Base-by-base conservation (phyloP, 53 echinoderm and acorn worm species). In the Temnopleurus reevesii region DNA sequence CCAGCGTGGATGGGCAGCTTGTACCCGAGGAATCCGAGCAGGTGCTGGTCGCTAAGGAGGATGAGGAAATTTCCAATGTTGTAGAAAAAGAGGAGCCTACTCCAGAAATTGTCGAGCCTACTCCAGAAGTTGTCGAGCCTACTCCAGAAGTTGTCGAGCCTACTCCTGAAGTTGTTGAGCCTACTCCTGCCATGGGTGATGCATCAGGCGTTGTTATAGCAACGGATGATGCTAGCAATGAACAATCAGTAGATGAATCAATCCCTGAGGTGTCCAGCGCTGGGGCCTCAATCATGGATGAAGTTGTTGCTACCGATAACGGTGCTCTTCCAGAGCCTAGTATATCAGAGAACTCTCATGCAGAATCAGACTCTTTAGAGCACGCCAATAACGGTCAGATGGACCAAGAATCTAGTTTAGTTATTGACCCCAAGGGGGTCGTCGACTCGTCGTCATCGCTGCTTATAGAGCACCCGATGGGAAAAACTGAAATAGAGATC, bases 401-500 rank as follows among this genome's bases (percentile, higher is more conserved):
- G 71, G 71, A 66, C 88, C 88, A 87, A 46, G 88, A 87, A 30
- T 87, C 88, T 54, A 87, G 71, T 45, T 71, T 87, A 66, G 65
- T 87, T 28, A 87, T 87, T 28, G 88, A 87, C 88, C 88, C 88
- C 13, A 87, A 87, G 13, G 88, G 71, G 18, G 53, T 29, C 24
- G 49, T 65, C 34, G 88, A 66, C 34, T 27, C 71, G n/a, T 12
- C 45, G 13, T 4, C 45, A 23, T 46, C 88, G 12, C 24, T 87
- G 45, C 88, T 87, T 15, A 87, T 87, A 87, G 88, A 66, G 49
- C 66, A 51, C 27, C 88, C 88, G 18, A 31, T 45, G 43, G 85
- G 36, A 13, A 87, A 87, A 87, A 87, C 88, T 87, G 88, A 87
- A 64, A 87, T 66, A 66, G 88, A 87, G 85, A 87, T 87, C 51